phyloP scores from a whole-genome alignment of 2,797 vertebrate species.

The Enteromius argenteus region DNA sequence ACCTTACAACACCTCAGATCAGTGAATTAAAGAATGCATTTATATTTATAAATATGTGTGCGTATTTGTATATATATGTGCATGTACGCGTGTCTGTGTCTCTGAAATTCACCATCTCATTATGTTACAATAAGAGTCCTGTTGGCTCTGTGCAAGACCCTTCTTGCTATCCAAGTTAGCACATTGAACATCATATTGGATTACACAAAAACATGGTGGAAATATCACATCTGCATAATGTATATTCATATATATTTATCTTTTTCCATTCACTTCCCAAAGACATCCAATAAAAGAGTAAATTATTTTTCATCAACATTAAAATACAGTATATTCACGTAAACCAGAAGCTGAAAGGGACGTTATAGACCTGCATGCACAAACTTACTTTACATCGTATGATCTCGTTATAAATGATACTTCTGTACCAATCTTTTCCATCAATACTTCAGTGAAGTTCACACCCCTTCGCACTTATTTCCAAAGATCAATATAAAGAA shows the following conservation, averaged over 20 bases:
- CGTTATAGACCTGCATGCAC: conserved; percentile 15
- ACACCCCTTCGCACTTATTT: background rate
- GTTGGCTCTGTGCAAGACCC: background rate
- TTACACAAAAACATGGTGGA: background rate
- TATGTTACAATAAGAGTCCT: background rate
- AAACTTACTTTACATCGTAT: background rate
- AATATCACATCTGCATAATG: conserved; percentile 1
- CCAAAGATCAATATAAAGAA: background rate
- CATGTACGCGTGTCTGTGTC: background rate
- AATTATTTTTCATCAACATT: conserved; percentile 22
- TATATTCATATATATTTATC: background rate
- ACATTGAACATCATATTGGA: background rate
- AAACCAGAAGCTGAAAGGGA: conserved; percentile 19
- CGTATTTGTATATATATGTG: background rate
- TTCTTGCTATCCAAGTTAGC: background rate
- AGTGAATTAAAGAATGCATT: conserved; percentile 37
- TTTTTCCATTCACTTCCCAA: background rate
- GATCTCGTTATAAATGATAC: background rate
- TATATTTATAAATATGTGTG: conserved; percentile 20
- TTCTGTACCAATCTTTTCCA: background rate
- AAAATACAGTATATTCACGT: conserved; percentile 20
- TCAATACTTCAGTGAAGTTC: background rate
- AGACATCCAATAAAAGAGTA: conserved; percentile 33
- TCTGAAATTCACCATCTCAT: background rate
- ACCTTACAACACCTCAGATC: conserved; percentile 41